Conservation (phyloP, 2,888 invertebrate species). For the Myopa tessellatipennis region DNA sequence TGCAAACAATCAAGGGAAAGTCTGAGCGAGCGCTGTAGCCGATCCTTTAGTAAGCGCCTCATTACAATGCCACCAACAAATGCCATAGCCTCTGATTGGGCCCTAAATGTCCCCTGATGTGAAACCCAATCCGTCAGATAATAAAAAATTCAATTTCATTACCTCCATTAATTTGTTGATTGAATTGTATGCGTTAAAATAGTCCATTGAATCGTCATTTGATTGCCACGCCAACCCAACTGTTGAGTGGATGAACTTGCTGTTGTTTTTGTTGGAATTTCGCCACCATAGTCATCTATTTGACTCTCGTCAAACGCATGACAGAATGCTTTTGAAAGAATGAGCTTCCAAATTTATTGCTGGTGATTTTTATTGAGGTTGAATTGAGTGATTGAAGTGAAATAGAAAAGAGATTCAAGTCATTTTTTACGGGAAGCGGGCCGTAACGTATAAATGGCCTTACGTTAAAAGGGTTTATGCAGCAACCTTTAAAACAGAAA, state of each 20-base stretch:
- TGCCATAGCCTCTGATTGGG: too few species aligned
- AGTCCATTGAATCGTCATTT: not conserved
- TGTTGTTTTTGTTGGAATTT: too few species aligned
- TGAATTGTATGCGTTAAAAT: conserved; percentile 13
- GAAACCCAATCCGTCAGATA: not conserved
- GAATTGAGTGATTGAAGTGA: not conserved
- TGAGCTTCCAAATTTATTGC: conserved; percentile 21
- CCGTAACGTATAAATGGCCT: not conserved
- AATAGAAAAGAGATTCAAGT: not conserved
- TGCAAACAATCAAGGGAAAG: not conserved
- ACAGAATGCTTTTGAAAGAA: not conserved
- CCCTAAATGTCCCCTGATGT: too few species aligned
- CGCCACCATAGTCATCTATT: too few species aligned
- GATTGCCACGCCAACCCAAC: too few species aligned
- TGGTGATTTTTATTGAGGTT: conserved; percentile 14
- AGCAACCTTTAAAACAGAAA: not conserved
- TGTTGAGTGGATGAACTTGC: too few species aligned
- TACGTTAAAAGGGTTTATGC: not conserved
- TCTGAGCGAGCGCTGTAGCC: not conserved
- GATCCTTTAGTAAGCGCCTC: too few species aligned
- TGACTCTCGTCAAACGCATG: too few species aligned
- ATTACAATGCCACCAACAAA: too few species aligned
- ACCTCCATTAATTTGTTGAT: conserved; percentile 14
- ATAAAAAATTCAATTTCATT: not conserved
- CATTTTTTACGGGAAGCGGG: too few species aligned